Evolutionary conservation across 2,797 vertebrate species (phyloP).

Genomic region (Xenops minutus): DNA sequence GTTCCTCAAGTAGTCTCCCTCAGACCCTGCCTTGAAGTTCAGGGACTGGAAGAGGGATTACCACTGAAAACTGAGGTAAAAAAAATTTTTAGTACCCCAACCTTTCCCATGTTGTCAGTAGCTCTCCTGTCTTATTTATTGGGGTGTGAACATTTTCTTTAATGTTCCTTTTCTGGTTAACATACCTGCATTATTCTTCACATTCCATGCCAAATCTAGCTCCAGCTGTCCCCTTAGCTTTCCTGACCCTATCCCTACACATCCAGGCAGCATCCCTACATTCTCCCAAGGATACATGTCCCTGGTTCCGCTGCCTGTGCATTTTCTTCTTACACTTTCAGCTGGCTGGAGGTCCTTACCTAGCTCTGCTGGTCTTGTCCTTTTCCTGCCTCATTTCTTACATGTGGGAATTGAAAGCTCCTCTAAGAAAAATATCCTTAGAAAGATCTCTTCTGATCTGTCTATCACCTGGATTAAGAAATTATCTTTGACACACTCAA

Average conservation of each 20-base stretch:
- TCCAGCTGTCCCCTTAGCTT: no score
- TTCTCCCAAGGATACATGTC: neutral
- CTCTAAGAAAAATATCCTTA: neutral
- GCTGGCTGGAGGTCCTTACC: neutral
- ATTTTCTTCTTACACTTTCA: neutral
- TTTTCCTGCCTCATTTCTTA: neutral
- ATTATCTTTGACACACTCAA: neutral
- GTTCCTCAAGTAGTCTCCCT: neutral
- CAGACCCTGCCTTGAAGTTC: neutral
- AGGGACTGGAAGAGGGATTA: neutral
- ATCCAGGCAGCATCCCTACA: neutral
- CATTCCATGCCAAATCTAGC: neutral
- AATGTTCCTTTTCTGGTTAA: neutral
- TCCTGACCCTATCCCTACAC: neutral
- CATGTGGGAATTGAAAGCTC: neutral
- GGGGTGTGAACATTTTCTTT: neutral
- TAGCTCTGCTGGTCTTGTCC: neutral
- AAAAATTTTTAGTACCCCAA: neutral
- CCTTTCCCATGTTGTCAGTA: neutral
- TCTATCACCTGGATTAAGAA: neutral
- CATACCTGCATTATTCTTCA: neutral
- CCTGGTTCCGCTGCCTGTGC: neutral
- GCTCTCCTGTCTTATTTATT: neutral
- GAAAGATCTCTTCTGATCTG: neutral
- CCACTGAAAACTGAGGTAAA: neutral